These are phyloP conservation scores for Ficedula albicollis DNA, from an alignment of 2,797 vertebrate genomes.

Conservation along the genomic window DNA sequence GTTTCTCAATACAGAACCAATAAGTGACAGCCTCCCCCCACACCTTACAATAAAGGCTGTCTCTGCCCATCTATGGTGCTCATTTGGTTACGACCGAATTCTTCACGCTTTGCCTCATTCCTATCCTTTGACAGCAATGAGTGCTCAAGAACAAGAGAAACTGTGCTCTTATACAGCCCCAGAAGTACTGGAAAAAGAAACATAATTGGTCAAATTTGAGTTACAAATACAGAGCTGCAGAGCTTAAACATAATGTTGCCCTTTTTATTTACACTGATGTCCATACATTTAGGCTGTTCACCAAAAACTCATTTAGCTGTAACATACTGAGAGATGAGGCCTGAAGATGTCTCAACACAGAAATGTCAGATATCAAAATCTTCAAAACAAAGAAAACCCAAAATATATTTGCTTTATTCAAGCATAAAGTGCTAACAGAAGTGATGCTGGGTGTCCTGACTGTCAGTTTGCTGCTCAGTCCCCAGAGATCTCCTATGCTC, in stretches of 20 bases:
- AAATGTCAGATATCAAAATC: background rate
- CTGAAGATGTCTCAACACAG: background rate
- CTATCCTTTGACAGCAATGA: slow-evolving; percentile 10
- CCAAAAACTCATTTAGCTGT: background rate
- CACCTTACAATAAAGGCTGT: slow-evolving; percentile 32
- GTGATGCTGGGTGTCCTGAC: background rate
- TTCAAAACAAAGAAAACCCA: background rate
- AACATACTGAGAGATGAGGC: background rate
- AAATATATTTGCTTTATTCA: background rate
- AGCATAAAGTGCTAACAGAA: background rate
- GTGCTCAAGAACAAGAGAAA: background rate
- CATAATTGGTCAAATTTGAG: background rate
- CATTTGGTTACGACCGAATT: background rate
- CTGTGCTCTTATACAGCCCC: background rate
- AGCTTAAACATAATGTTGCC: background rate
- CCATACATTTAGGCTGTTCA: background rate
- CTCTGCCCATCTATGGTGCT: slow-evolving; percentile 40
- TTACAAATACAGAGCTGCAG: background rate
- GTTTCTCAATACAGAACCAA: background rate
- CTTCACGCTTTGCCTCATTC: slow-evolving; percentile 26
- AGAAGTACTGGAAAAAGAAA: background rate
- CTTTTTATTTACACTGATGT: background rate
- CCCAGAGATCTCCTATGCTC: background rate
- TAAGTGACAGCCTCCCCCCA: slow-evolving; percentile 13
- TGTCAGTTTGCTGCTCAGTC: background rate